Base-by-base conservation (phyloP, 1,140 invertebrate genomes). In the Cecropterus lyciades region DNA sequence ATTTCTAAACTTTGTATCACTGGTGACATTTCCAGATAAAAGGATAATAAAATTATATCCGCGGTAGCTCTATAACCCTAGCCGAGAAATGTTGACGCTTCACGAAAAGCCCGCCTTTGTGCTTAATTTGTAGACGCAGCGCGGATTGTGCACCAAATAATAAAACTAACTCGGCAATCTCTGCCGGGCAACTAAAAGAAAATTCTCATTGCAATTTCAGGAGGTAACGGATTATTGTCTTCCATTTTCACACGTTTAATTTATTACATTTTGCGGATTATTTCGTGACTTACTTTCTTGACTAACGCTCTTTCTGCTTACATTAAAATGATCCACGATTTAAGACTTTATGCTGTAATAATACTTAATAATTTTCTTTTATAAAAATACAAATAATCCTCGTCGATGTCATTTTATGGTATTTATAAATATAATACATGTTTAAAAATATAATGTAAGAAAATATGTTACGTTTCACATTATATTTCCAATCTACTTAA, bases 61-160 rank as follows among this genome's bases (percentile, higher is more conserved):
- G 48, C 43, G 68, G 37, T 37, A 51, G 40, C 59, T 63, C 51
- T 53, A 59, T 56, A 62, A 53, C 56, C 43, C 42, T 37, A 27
- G 72, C 56, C 60, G 68, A 74, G 72, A 74, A 65, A 70, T 74
- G 72, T 74, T 70, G 69, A 70, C 65, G 64, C 59, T 66, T 68
- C 67, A 24, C 62, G 62, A 67, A 73, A 70, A 65, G 55, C 60
- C 62, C 55, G 65, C 63, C 65, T 70, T 65, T 70, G 65, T 74
- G 56, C 72, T 65, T 73, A 69, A 73, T 73, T 73, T 73, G 71
- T 69, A 69, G 56, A 64, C 40, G 67, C 63, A 73, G 55, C 55
- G n/a, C 46, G 67, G 59, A 73, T 67, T 69, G 59, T 59, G 52
- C 33, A 67, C 46, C 42, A 70, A 70, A 67, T 69, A 70, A 70